Base-by-base conservation (phyloP, 2,888 invertebrate species). In the Trichopoda pennipes region DNA sequence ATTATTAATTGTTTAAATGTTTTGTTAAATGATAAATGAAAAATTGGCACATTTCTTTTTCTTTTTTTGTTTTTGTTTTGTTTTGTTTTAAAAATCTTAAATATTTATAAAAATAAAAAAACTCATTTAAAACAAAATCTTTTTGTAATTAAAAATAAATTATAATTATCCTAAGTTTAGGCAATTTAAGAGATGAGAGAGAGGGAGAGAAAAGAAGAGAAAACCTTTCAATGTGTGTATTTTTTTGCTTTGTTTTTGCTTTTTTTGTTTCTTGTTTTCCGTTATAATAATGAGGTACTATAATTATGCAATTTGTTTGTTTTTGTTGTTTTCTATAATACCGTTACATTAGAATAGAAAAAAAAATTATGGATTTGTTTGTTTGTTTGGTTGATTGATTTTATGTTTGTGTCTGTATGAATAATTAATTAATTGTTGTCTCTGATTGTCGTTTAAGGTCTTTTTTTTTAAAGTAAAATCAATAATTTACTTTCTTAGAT, bases 11-110 rank as follows among this genome's bases (percentile, higher is more conserved):
- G 49, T 64, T 51, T 35, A 47, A 72, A 76, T 64, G 51, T 21
- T 69, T 77, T 77, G n/a, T n/a, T 68, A 58, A 78, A 73, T 66
- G 70, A 64, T 75, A 83, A 69, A 81, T 77, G 72, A 81, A 83
- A 66, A 84, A 85, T 85, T 86, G 86, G 86, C 86, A 86, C 86
- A 85, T 83, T 84, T 83, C 77, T 83, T 79, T 76, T 70, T 75
- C n/a, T n/a, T n/a, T n/a, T n/a, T n/a, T n/a, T n/a, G n/a, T n/a
- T n/a, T n/a, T n/a, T n/a, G n/a, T n/a, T n/a, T n/a, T n/a, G n/a
- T n/a, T n/a, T n/a, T n/a, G n/a, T 66, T 35, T 79, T 82, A 79
- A 74, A 55, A 79, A 66, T 44, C 60, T 70, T 79, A 78, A 70
- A 75, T 74, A 77, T 64, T 49, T 72, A 58, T 53, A 14, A 16